Conservation (phyloP, 2,113 vertebrate species). For the Piprites chloris region DNA sequence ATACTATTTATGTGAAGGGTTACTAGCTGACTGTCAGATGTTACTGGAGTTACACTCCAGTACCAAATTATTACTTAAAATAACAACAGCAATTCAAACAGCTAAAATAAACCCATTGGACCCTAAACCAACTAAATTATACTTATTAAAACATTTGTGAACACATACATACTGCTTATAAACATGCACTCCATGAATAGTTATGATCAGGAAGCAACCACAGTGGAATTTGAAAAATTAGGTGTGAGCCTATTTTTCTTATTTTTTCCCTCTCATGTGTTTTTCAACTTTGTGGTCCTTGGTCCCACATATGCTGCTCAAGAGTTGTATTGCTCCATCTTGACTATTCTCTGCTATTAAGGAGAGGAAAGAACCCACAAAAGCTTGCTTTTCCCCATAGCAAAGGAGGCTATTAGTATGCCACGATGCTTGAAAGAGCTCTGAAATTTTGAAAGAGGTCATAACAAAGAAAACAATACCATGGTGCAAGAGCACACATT, state of each 20-base stretch:
- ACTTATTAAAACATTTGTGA: neutral
- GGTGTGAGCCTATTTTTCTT: neutral
- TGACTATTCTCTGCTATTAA: neutral
- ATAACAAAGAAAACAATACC: constrained; percentile 6
- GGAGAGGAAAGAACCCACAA: neutral
- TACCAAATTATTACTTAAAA: neutral
- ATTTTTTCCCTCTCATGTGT: neutral
- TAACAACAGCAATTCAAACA: neutral
- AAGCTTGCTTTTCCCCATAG: neutral
- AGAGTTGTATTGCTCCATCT: neutral
- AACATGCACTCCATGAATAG: neutral
- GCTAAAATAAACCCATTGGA: neutral
- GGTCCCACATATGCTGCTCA: neutral
- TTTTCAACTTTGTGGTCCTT: neutral
- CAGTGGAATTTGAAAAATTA: neutral
- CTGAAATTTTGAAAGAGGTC: neutral
- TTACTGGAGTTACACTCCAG: neutral
- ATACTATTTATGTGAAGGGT: neutral
- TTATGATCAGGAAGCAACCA: neutral
- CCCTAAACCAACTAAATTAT: neutral
- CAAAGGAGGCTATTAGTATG: neutral
- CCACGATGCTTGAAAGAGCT: neutral
- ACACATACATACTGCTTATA: neutral
- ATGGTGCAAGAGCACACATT: constrained; percentile 31
- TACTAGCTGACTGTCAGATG: neutral